Evolutionary conservation across 2,888 invertebrate genomes (phyloP), one percentile per base, ranked within the genome.

Genomic region (Eristalis arbustorum): DNA sequence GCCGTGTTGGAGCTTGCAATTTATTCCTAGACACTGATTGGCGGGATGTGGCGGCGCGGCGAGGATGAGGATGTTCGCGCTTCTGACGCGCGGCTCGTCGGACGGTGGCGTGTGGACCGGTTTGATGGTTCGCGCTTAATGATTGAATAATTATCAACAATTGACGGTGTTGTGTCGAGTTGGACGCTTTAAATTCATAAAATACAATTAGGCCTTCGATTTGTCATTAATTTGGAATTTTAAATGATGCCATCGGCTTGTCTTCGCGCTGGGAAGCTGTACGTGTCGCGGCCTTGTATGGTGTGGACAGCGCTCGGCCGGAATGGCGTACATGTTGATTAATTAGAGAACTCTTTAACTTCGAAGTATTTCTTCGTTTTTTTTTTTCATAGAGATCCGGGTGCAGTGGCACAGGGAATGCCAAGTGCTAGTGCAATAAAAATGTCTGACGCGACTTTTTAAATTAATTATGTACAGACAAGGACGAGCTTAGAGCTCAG

Each of bases 161-260:
- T 87, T 82, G 87, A 87, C 87, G 87, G 59, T 82, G 87, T 78
- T 87, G 82, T 78, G 87, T 71, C 78, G 71, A 49, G 73, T 67
- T 69, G 78, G 14, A 23, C 68, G 72, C 68, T 87, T 82, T n/a
- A 87, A 78, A 87, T 87, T 87, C 87, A 87, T 87, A 83, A 87
- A 87, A 87, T 87, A 87, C 87, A 87, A 87, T 87, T 87, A 87
- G 87, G 79, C 67, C 71, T 79, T 87, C 87, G 87, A 87, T 87
- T 87, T 83, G 87, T 87, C 87, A 83, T 83, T 87, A 78, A 87
- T 83, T 87, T 87, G 78, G 75, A 87, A 87, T 87, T 87, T 79
- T 62, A 82, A 83, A 83, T 83, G 87, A 87, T 75, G 78, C 77
- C 75, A 72, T 78, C 71, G 82, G 59, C 64, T 49, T 8, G 49